A percentile compares a stretch with the other conserved stretches of the same genome.
Evolutionary conservation across 2,888 invertebrate species (phyloP).

Genomic region (Gibbula magus): DNA sequence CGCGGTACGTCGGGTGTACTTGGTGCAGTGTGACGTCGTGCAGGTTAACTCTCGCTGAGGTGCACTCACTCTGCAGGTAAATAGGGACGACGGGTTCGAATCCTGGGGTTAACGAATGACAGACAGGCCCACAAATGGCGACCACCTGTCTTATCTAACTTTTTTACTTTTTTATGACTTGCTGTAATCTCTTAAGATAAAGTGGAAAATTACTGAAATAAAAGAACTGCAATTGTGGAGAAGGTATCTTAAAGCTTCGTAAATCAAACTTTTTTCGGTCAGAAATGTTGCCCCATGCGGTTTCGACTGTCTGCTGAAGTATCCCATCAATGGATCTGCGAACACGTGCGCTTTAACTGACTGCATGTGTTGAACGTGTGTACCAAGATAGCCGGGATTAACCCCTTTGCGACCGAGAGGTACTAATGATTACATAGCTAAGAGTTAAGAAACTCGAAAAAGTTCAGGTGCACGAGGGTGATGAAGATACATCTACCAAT

Average conservation of each 20-base stretch:
- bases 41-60: not conserved
- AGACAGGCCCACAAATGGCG: not conserved
- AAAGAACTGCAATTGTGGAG: not conserved
- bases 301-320: not conserved
- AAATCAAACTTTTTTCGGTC: not conserved
- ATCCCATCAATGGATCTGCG: not conserved
- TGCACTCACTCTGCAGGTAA: not conserved
- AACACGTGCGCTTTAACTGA: not conserved
- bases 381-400: no score
- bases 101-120: not conserved
- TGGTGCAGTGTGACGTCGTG: not conserved
- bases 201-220: not conserved
- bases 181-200: not conserved
- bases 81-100: not conserved
- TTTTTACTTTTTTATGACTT: not conserved
- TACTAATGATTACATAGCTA: no score
- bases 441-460: no score
- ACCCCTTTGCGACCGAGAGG: no score
- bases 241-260: not conserved
- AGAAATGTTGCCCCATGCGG: not conserved
- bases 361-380: not conserved
- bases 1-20: not conserved
- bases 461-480: no score
- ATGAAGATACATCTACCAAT: no score
- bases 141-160: not conserved